Conservation (phyloP, 1,140 invertebrate genomes). For the Lordiphosa mommai region DNA sequence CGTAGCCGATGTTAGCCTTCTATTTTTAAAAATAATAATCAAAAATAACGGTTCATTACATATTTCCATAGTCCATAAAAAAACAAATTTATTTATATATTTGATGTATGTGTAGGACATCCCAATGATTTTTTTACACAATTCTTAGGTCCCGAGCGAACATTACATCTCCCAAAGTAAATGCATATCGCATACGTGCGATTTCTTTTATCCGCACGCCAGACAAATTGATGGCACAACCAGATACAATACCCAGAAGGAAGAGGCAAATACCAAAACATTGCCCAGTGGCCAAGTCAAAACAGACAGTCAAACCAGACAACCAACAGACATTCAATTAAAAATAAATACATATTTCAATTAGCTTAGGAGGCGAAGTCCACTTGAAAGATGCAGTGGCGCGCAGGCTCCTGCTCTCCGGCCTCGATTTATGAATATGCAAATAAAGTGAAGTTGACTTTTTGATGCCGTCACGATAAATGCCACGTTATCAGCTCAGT, state of each 20-base stretch:
- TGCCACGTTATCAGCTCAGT: slow-evolving; percentile 42
- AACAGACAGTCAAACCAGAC: slow-evolving; percentile 23
- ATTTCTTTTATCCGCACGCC: slow-evolving; percentile 16
- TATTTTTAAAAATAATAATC: no score
- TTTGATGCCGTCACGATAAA: slow-evolving; percentile 51
- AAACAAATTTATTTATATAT: no score
- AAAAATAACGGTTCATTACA: no score
- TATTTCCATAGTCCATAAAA: no score
- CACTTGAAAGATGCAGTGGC: slow-evolving; percentile 10
- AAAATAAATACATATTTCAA: slow-evolving; percentile 49
- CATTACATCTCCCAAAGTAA: no score
- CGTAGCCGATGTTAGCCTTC: no score
- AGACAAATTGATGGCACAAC: slow-evolving; percentile 43
- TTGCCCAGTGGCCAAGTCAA: slow-evolving; percentile 17
- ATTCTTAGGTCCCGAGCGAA: no score
- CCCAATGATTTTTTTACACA: no score
- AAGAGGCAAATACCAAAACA: not conserved
- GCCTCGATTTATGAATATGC: slow-evolving; percentile 61
- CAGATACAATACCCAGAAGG: slow-evolving; percentile 1
- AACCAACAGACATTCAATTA: slow-evolving; percentile 43
- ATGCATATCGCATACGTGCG: slow-evolving; percentile 29
- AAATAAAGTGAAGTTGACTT: slow-evolving; percentile 53
- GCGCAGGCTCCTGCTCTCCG: not conserved
- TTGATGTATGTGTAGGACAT: no score
- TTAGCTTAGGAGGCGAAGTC: slow-evolving; percentile 23